Evolutionary conservation across 2,888 invertebrate genomes (phyloP), one percentile per base, ranked within the genome.

Genomic region (Agriopis aurantiaria): DNA sequence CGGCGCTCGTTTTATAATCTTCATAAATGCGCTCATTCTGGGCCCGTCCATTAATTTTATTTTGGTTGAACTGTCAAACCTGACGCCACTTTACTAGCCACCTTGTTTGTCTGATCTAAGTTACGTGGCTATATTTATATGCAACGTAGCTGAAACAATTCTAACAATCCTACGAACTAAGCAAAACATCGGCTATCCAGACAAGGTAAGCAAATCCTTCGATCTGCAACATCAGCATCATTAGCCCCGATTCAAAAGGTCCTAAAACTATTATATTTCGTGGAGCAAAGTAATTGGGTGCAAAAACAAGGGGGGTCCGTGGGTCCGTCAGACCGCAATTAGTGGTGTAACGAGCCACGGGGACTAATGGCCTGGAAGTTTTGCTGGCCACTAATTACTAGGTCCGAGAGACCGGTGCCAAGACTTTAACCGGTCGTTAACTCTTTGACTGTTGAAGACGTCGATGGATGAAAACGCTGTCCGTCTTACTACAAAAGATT

Each of bases 361-460:
- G 77, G 79, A 84, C 88, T 91, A 92, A 93, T 92, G 92, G 85
- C 84, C 82, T 78, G 87, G 86, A 88, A 90, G 86, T 87, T 86
- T 84, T 82, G 86, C 84, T 78, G 80, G 78, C 82, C 84, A 80
- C 83, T 87, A 88, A 88, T 89, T 88, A 88, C 85, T 85, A 80
- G 56, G 71, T 65, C 61, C 40, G 63, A 46, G 65, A 63, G 72
- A 73, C 71, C 75, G 71, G 77, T 68, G 73, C 72, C 72, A 76
- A 76, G 74, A 73, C 71, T 76, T 71, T 71, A 33, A 59, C 59
- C 67, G 61, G 57, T 55, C 66, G 66, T 71, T 63, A 61, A 71
- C 60, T 70, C 73, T 71, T 74, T 71, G 68, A 66, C 52, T 60
- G 65, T 57, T 52, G 55, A 53, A 72, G 66, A 67, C 63, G 55